Percentiles rank a stretch among this genome's conserved stretches.
Conservation (phyloP, 2,888 invertebrate species). For the Horisme vitalbata region DNA sequence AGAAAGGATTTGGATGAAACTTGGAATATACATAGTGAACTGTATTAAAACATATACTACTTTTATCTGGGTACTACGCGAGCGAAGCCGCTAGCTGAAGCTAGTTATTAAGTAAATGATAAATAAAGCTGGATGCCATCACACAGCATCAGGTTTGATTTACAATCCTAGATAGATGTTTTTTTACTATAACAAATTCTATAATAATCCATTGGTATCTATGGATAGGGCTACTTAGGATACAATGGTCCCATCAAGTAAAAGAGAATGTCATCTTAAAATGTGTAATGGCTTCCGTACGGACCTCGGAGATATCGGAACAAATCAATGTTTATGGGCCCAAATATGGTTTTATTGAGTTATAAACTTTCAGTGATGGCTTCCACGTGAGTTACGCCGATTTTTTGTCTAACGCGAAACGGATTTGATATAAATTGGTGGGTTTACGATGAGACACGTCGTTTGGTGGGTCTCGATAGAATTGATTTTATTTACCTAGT, state of each 20-base stretch:
- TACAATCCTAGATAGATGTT: too few relatives aligned
- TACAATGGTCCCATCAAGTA: slow-evolving; percentile 33
- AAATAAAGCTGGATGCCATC: too few relatives aligned
- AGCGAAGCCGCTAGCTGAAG: too few relatives aligned
- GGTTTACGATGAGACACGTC: slow-evolving; percentile 22
- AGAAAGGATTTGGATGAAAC: too few relatives aligned
- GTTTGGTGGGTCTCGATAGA: slow-evolving; percentile 8
- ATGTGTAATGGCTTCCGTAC: slow-evolving; percentile 61
- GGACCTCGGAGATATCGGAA: slow-evolving; percentile 55
- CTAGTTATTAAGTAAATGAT: too few relatives aligned
- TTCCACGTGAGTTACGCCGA: slow-evolving; percentile 48
- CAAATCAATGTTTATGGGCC: slow-evolving; percentile 60
- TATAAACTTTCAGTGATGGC: slow-evolving; percentile 61
- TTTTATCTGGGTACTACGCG: too few relatives aligned
- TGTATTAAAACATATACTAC: too few relatives aligned
- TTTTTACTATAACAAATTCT: too few relatives aligned
- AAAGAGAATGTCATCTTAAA: slow-evolving; percentile 56
- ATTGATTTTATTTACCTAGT: not conserved
- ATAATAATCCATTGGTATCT: too few relatives aligned
- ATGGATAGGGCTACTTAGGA: too few relatives aligned
- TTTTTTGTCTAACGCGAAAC: slow-evolving; percentile 45
- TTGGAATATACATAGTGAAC: too few relatives aligned
- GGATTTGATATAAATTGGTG: slow-evolving; percentile 32
- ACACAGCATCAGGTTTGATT: too few relatives aligned
- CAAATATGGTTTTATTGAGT: slow-evolving; percentile 65